Evolutionary conservation across 2,888 invertebrate species (phyloP), one percentile per base, ranked within the genome.

Genomic region (Tillus elongatus): DNA sequence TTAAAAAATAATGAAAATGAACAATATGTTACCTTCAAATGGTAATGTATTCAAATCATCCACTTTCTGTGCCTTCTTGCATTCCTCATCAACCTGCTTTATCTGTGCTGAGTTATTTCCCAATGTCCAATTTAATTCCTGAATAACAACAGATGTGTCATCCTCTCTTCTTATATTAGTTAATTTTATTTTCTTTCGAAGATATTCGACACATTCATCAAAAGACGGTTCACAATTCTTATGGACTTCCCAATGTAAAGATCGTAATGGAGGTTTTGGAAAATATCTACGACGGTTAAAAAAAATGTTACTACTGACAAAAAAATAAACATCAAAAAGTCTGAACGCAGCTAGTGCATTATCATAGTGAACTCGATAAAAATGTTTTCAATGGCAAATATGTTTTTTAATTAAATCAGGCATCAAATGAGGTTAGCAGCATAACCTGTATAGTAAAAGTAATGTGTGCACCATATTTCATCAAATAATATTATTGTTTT

Each of bases 241-340:
- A 37, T 66, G 64, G 4, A 77, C 77, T 57, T 76, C 73, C 76
- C 77, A 77, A 52, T 79, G 77, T 28, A 78, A 51, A 1, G 69
- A 63, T 41, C 69, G 63, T 32, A 79, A 52, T 2, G 71, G 69
- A 24, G 77, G 77, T 13, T 60, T 57, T 2, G 77, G 77, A 51
- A 76, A 78, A 10, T n/a, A n/a, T n/a, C n/a, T n/a, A n/a, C 52
- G 50, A 16, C 55, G 53, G 52, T 64, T 71, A 47, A n/a, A n/a
- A n/a, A n/a, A n/a, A n/a, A n/a, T n/a, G n/a, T 68, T 59, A 15
- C 50, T 50, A 33, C 47, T 54, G 16, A 19, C 36, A 45, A 4
- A 15, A 2, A 31, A 3, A 37, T 12, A 3, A 8, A 38, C 24
- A 24, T 27, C 13, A 10, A 11, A 19, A 15, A n/a, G n/a, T n/a